Percentiles rank a stretch among this genome's conserved stretches.
These are phyloP conservation scores for Enhydra lutris DNA, from an alignment of 2,113 vertebrate species.

Conservation along the genomic window DNA sequence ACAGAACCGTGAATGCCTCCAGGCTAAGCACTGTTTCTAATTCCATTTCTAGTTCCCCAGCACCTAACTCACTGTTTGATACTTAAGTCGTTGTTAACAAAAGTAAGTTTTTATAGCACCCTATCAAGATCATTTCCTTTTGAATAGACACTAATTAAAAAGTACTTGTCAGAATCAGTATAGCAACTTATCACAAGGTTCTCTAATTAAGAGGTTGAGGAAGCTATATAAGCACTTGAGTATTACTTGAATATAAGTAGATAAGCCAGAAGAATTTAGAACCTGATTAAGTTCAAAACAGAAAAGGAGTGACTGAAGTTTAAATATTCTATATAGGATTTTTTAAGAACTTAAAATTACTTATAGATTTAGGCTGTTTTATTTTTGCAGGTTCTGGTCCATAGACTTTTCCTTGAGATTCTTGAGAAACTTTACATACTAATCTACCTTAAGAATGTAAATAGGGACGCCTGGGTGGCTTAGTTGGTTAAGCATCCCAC, in stretches of 20 bases:
- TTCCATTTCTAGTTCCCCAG: not conserved
- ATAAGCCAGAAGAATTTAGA: conserved; percentile 2
- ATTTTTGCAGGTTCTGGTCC: conserved; percentile 12
- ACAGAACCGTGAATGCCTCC: not conserved
- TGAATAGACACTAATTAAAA: conserved; percentile 7
- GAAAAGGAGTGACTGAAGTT: not conserved
- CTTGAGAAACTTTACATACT: not conserved
- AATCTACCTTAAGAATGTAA: conserved; percentile 15
- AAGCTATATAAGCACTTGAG: not conserved
- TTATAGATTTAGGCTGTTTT: conserved; percentile 8
- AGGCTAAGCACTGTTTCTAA: not conserved
- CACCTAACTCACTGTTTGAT: not conserved
- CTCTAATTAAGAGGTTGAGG: not conserved
- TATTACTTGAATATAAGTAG: conserved; percentile 31
- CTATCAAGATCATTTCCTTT: conserved; percentile 25
- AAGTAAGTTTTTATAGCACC: not conserved
- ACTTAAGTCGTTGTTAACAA: not conserved
- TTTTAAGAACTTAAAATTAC: not conserved
- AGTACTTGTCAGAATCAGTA: not conserved
- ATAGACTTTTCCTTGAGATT: not conserved
- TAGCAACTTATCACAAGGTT: not conserved
- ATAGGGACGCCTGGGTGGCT: not conserved
- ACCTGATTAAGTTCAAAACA: not conserved
- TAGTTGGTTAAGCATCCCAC: not conserved
- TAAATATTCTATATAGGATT: conserved; percentile 9